These are phyloP conservation scores for Notospermus geniculatus DNA, from an alignment of 1,140 invertebrate genomes.

Conservation along the genomic window DNA sequence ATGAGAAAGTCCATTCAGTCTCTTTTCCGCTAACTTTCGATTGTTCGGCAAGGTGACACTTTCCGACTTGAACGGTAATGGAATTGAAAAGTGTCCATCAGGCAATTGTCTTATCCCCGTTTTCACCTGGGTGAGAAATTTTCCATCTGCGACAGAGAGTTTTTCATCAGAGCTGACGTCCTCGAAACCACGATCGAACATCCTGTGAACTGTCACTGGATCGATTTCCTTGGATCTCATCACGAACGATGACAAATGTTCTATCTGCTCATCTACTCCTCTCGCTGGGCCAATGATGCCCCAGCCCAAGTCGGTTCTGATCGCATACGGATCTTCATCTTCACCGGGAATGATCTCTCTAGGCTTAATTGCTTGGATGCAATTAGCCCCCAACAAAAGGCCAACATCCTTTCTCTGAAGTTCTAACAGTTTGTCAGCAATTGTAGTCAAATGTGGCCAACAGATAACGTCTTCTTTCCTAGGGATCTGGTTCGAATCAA, in stretches of 20 bases:
- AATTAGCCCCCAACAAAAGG: conserved; percentile 22
- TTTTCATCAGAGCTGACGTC: no score
- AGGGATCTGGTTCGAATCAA: conserved; percentile 21
- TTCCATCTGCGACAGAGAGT: conserved; percentile 18
- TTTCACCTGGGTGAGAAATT: conserved; percentile 10
- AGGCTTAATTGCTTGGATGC: conserved; percentile 11
- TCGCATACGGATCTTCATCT: conserved; percentile 16
- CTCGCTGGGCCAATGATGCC: conserved; percentile 15
- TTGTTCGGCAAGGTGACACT: conserved; percentile 16
- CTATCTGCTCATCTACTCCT: not conserved
- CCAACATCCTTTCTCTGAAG: not conserved
- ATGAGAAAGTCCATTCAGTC: conserved; percentile 8
- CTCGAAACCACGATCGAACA: no score
- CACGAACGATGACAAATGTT: no score
- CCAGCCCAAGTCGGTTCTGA: conserved; percentile 21
- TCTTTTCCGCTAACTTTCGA: conserved; percentile 6
- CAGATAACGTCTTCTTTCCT: conserved; percentile 11
- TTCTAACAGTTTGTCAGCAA: not conserved
- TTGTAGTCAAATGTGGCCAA: conserved; percentile 14
- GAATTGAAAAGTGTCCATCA: conserved; percentile 26
- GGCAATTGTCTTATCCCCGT: not conserved
- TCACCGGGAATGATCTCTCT: conserved; percentile 15
- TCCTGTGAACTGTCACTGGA: no score
- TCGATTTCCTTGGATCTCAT: no score
- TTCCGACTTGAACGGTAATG: conserved; percentile 14